These are phyloP conservation scores for Oriolus oriolus DNA, from an alignment of 2,113 vertebrate genomes.

Conservation along the genomic window DNA sequence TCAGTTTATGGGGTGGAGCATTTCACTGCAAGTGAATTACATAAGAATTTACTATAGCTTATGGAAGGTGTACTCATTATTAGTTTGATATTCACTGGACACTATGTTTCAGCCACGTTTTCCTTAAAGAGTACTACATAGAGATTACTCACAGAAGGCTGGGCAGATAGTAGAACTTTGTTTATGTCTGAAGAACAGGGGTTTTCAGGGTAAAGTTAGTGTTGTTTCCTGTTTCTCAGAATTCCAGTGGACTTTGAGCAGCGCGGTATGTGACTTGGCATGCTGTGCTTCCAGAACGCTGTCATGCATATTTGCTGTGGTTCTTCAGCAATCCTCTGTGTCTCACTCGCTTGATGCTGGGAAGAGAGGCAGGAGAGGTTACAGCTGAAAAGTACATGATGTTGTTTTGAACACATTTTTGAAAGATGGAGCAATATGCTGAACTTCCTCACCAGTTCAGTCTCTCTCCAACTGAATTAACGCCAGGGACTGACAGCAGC, in stretches of 20 bases:
- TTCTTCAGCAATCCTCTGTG: neutral
- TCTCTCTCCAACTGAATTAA: neutral
- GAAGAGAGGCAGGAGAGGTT: neutral
- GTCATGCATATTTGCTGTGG: neutral
- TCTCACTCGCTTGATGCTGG: neutral
- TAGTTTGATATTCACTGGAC: neutral
- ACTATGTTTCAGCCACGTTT: neutral
- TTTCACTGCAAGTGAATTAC: neutral
- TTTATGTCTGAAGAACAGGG: neutral
- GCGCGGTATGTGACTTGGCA: neutral
- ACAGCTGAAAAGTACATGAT: neutral
- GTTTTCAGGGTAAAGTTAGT: neutral
- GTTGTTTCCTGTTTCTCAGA: constrained; percentile 20
- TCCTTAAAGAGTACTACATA: neutral
- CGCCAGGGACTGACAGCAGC: neutral
- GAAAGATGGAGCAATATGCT: neutral
- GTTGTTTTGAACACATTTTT: constrained; percentile 21
- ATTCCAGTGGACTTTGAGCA: neutral
- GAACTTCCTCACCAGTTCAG: neutral
- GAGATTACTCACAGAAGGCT: neutral
- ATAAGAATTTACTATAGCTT: neutral
- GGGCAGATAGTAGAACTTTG: neutral
- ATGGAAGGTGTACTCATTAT: neutral
- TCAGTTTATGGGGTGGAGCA: neutral
- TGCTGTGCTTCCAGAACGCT: neutral